phyloP scores from a whole-genome alignment of 2,888 invertebrate species.

The Tetropium fuscum region DNA sequence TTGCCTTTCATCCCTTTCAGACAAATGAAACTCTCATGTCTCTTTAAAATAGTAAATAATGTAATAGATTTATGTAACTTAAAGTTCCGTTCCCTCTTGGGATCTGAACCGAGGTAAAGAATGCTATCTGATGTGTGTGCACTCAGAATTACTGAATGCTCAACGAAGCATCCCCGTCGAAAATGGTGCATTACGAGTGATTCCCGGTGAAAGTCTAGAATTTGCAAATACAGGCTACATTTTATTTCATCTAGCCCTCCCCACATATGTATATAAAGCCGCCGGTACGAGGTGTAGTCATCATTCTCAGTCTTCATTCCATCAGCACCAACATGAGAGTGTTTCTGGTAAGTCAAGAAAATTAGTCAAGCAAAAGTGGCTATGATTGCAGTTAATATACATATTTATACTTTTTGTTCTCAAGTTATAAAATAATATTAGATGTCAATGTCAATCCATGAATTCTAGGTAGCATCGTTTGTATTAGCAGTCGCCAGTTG shows the following conservation, averaged over 20 bases:
- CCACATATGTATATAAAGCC: conserved; percentile 3
- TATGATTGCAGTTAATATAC: too few relatives aligned
- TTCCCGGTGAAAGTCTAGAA: conserved; percentile 8
- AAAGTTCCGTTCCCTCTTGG: too few relatives aligned
- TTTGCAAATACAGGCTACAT: conserved; percentile 3
- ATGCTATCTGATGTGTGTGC: background rate
- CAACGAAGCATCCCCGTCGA: conserved; percentile 14
- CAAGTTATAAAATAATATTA: too few relatives aligned
- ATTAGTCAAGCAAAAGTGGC: too few relatives aligned
- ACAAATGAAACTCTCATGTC: too few relatives aligned
- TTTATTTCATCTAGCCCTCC: conserved; percentile 1
- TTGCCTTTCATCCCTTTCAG: too few relatives aligned
- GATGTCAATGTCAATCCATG: too few relatives aligned
- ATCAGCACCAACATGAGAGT: conserved; percentile 2
- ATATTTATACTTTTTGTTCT: too few relatives aligned
- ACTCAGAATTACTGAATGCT: background rate
- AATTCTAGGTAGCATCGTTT: conserved; percentile 7
- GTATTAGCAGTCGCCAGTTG: conserved; percentile 18
- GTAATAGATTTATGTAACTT: too few relatives aligned
- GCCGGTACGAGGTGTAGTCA: background rate
- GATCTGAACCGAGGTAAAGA: background rate
- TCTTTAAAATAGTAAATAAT: too few relatives aligned
- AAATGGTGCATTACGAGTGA: conserved; percentile 13
- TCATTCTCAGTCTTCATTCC: conserved; percentile 3
- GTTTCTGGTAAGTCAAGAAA: conserved; percentile 6